These are phyloP conservation scores for Chromobotia macracanthus DNA, from an alignment of 2,797 vertebrate genomes.

Conservation along the genomic window DNA sequence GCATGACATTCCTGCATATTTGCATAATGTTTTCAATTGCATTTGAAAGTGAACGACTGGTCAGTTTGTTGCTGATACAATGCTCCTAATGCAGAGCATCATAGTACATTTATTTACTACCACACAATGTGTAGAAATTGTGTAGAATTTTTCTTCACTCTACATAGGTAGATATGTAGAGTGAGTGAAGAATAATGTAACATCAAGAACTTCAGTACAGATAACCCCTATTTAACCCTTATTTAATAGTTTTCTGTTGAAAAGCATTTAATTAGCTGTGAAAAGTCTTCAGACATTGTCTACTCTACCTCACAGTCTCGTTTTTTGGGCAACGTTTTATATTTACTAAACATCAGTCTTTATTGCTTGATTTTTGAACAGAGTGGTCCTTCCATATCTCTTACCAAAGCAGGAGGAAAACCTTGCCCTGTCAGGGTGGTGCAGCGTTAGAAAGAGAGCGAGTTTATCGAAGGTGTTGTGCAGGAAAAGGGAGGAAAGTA, in stretches of 20 bases:
- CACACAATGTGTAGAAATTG: background rate
- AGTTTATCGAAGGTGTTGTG: slow-evolving; percentile 72
- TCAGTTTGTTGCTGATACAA: background rate
- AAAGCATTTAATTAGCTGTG: no score
- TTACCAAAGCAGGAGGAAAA: slow-evolving; percentile 63
- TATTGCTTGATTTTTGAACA: slow-evolving; percentile 22
- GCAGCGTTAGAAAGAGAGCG: slow-evolving; percentile 83
- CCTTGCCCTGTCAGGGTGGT: no score
- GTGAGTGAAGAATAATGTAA: no score
- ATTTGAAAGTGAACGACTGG: background rate
- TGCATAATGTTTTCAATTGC: background rate
- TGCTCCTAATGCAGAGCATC: no score
- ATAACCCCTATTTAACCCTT: no score
- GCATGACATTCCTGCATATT: background rate
- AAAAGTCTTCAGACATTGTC: no score
- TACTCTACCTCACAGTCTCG: no score
- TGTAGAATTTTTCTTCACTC: no score
- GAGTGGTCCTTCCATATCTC: background rate
- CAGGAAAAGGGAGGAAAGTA: slow-evolving; percentile 85
- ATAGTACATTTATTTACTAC: no score
- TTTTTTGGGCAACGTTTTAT: slow-evolving; percentile 14
- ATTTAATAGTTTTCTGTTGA: background rate
- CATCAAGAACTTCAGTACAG: background rate
- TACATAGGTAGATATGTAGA: no score
- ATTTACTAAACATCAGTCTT: slow-evolving; percentile 17